Base-by-base conservation (phyloP, 92 coral and sea anemone species). In the Scolanthus callimorphus region DNA sequence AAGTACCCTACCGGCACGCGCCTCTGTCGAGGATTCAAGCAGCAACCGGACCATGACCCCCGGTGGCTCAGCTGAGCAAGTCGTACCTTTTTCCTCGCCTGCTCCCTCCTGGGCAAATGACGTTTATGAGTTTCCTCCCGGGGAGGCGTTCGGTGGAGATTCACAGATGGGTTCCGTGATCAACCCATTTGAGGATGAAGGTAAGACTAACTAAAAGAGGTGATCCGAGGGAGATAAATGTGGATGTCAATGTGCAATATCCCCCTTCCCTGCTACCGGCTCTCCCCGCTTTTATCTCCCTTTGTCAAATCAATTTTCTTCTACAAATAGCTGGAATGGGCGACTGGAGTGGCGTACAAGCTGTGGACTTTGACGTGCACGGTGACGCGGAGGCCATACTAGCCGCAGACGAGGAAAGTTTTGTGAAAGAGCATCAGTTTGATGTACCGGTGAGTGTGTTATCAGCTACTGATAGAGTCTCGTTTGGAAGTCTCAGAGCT, bases 351-450 rank as follows among this genome's bases (percentile, higher is more conserved):
- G n/a, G n/a, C n/a, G n/a, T n/a, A n/a, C n/a, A n/a, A n/a, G 26
- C 13, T 22, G n/a, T 2, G 23, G 19, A 30, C 34, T 67, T 39
- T 48, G 20, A 2, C 2, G 38, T 2, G 44, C 17, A 17, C 83
- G 98, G 83, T 25, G 88, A 88, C 65, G 82, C 94, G 37, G 83
- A 61, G 31, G 91, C 76, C 27, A 64, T 79, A 21, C 30, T 92
- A 49, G 90, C 81, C 26, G 83, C 85, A 4, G 98, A 88, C 63
- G 98, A 92, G 59, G 76, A 88, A 54, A 52, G 57, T 38, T 92
- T 84, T 72, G 60, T 79, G 56, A 80, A 67, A 55, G 91, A 75
- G 29, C 97, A 91, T 54, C 72, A 74, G 38, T 76, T 92, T 69
- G 98, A 92, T 59, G 62, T 70, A 27, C 80, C 82, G 47, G 95